Evolutionary conservation across 1,140 invertebrate genomes (phyloP).

Genomic region (Drosophila melanogaster): Release_6_plus_ISO1_MT NT_037436.4:12066501-12067000

Average conservation of each 20-base stretch:
- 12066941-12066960: neutral
- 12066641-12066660: conserved; percentile 22
- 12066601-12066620: conserved; percentile 53
- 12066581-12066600: conserved; percentile 24
- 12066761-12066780: no score
- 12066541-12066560: conserved; percentile 78
- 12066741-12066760: no score
- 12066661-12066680: neutral
- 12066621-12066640: conserved; percentile 68
- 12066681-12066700: neutral
- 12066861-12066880: neutral
- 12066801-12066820: no score
- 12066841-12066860: neutral
- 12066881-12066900: neutral
- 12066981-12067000: no score
- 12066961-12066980: no score
- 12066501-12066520: neutral
- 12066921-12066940: neutral
- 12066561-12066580: conserved; percentile 49
- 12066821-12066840: neutral
- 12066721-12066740: no score
- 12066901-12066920: neutral
- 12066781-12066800: no score
- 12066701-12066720: no score
- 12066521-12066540: conserved; percentile 44